A percentile compares a stretch with the other conserved stretches of the same genome.
Conservation (phyloP, 1,140 invertebrate species). For the Polypedilum vanderplanki region DNA sequence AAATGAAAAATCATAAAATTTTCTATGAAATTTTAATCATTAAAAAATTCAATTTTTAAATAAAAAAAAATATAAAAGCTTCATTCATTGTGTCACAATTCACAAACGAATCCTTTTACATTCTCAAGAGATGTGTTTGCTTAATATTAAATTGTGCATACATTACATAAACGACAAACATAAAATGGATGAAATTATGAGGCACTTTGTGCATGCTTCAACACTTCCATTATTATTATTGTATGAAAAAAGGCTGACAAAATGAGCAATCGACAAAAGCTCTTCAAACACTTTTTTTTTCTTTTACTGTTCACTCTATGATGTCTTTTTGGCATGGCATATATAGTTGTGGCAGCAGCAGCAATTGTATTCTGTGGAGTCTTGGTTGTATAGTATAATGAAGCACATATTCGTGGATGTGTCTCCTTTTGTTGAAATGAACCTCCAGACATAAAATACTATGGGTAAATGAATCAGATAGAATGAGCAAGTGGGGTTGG, state of each 20-base stretch:
- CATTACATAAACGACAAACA: background rate
- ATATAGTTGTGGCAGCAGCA: background rate
- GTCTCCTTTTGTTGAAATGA: background rate
- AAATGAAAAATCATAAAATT: too few relatives aligned
- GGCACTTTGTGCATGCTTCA: background rate
- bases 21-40: too few relatives aligned
- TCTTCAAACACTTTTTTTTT: background rate
- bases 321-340: background rate
- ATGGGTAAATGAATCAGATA: background rate
- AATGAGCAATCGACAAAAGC: conserved; percentile 17
- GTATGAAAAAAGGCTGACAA: background rate
- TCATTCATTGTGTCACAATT: too few relatives aligned
- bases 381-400: background rate
- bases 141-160: conserved; percentile 14
- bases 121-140: background rate
- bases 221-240: background rate
- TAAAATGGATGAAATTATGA: background rate
- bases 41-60: too few relatives aligned
- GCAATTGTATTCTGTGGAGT: background rate
- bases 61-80: too few relatives aligned
- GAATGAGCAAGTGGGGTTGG: background rate
- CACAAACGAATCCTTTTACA: too few relatives aligned
- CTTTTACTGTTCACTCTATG: background rate
- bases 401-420: conserved; percentile 5
- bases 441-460: conserved; percentile 2